phyloP scores from a whole-genome alignment of 2,888 invertebrate genomes.

The Oligia fasciuncula region DNA sequence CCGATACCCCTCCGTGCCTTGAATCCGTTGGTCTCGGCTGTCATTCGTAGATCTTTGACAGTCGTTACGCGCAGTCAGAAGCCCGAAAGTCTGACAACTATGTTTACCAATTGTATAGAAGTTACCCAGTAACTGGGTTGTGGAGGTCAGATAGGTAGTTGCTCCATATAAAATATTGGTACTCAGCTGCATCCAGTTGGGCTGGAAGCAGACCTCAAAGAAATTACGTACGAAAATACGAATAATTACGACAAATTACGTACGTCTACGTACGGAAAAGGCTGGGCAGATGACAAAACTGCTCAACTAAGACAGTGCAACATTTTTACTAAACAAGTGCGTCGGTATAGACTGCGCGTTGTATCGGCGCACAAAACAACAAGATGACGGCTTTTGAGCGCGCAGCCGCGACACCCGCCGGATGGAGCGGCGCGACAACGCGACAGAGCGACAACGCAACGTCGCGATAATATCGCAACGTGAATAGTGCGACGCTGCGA shows the following conservation, averaged over 20 bases:
- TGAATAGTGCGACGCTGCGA: conserved; percentile 49
- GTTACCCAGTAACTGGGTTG: neutral
- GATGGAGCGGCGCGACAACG: conserved; percentile 62
- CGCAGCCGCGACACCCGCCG: conserved; percentile 66
- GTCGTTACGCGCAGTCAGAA: neutral
- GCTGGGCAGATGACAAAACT: neutral
- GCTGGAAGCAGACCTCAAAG: neutral
- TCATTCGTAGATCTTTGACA: neutral
- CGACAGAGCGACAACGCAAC: conserved; percentile 59
- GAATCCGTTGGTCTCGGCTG: no score
- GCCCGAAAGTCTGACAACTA: no score
- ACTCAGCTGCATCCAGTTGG: neutral
- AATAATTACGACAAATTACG: no score
- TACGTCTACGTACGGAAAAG: no score
- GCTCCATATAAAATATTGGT: neutral
- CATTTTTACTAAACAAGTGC: conserved; percentile 40
- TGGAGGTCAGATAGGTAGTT: neutral
- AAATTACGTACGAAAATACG: no score
- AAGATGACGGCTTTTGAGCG: conserved; percentile 64
- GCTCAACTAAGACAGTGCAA: conserved; percentile 11
- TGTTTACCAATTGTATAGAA: neutral
- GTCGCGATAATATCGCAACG: conserved; percentile 54
- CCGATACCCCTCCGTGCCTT: neutral
- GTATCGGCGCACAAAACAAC: conserved; percentile 53
- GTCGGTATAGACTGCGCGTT: conserved; percentile 31